phyloP scores from a whole-genome alignment of 2,888 invertebrate genomes.

The Leptinotarsa rubiginosa region DNA sequence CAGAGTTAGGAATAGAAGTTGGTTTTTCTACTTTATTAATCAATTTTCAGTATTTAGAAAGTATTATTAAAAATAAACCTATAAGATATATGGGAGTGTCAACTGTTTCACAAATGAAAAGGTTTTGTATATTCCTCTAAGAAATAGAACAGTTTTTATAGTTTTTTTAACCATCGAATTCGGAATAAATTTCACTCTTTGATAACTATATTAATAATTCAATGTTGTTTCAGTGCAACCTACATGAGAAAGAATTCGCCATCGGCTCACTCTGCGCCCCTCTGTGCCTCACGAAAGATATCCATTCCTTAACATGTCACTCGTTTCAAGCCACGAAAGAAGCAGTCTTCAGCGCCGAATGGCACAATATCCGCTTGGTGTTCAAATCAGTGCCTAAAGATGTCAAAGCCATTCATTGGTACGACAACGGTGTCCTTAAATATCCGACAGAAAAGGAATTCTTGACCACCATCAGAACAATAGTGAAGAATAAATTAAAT shows the following conservation, averaged over 20 bases:
- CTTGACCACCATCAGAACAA: slow-evolving; percentile 67
- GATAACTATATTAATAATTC: slow-evolving; percentile 10
- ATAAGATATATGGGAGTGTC: too few relatives aligned
- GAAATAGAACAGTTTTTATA: too few relatives aligned
- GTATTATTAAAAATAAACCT: too few relatives aligned
- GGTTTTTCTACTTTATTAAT: too few relatives aligned
- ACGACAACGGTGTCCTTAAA: slow-evolving; percentile 65
- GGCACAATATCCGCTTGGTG: slow-evolving; percentile 71
- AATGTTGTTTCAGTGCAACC: slow-evolving; percentile 67
- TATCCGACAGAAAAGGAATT: slow-evolving; percentile 71
- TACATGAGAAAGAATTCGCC: slow-evolving; percentile 69
- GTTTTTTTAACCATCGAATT: too few relatives aligned
- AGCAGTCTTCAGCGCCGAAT: slow-evolving; percentile 72
- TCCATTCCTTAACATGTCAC: slow-evolving; percentile 72
- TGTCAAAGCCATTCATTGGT: slow-evolving; percentile 66
- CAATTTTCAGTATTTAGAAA: too few relatives aligned
- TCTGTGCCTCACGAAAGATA: slow-evolving; percentile 70
- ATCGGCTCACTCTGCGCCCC: slow-evolving; percentile 75
- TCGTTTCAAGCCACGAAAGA: slow-evolving; percentile 73
- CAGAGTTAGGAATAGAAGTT: too few relatives aligned
- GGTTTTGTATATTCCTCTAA: too few relatives aligned
- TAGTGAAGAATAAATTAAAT: slow-evolving; percentile 70
- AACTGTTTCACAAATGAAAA: too few relatives aligned
- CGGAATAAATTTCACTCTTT: neutral
- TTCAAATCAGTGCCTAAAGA: slow-evolving; percentile 69